phyloP scores from a whole-genome alignment of 2,113 vertebrate species.

The Manacus vitellinus region DNA sequence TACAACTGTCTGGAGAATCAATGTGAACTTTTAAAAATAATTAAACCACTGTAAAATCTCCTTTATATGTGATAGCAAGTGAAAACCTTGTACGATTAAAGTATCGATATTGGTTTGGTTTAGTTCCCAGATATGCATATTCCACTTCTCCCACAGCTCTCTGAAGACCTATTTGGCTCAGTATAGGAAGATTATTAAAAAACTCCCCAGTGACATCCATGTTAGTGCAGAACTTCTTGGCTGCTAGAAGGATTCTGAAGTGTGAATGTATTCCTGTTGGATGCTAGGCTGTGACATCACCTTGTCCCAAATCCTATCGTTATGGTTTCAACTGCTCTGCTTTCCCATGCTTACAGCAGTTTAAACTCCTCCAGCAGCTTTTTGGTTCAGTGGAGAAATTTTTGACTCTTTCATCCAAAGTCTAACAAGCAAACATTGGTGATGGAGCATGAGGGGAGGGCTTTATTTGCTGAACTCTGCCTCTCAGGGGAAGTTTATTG shows the following conservation, averaged over 20 bases:
- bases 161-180: slow-evolving; percentile 3
- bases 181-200: not conserved
- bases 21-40: not conserved
- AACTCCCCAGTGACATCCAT: not conserved
- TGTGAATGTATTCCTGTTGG: not conserved
- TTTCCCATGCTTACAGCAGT: not conserved
- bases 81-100: not conserved
- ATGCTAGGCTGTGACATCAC: not conserved
- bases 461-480: slow-evolving; percentile 2
- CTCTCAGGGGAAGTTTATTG: not conserved
- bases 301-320: not conserved
- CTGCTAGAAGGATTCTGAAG: slow-evolving; percentile 12
- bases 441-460: not conserved
- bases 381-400: not conserved
- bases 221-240: not conserved
- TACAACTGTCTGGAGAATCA: not conserved
- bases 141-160: not conserved
- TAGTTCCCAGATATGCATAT: not conserved
- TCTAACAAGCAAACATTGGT: not conserved
- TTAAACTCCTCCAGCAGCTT: not conserved
- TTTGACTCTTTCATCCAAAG: not conserved
- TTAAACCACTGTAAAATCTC: not conserved
- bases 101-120: not conserved
- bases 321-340: not conserved
- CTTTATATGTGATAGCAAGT: not conserved